Conservation (phyloP, 2,888 invertebrate genomes). For the Dryomyza anilis region DNA sequence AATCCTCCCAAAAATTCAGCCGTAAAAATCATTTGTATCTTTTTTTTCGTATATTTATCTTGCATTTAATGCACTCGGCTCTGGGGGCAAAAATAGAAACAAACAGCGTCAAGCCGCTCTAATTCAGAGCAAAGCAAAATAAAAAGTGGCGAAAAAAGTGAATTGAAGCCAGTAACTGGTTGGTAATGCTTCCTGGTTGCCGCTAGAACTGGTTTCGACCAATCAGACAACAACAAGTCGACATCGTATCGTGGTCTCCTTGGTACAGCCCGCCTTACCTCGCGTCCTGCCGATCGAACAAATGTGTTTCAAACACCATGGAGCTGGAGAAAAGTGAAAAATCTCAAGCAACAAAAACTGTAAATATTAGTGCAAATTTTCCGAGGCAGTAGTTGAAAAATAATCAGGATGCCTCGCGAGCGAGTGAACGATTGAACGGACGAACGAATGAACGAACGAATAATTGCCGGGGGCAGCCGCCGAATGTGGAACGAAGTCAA, state of each 20-base stretch:
- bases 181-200: conserved; percentile 17
- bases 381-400: neutral
- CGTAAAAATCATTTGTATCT: neutral
- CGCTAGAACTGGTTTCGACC: conserved; percentile 20
- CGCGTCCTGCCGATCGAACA: too few species aligned
- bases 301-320: too few species aligned
- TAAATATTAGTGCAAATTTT: neutral
- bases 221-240: conserved; percentile 3
- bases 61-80: too few species aligned
- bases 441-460: too few species aligned
- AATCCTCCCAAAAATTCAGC: neutral
- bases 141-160: too few species aligned
- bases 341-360: neutral
- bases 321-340: conserved; percentile 3
- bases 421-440: too few species aligned
- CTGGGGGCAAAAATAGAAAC: conserved; percentile 1
- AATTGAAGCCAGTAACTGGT: conserved; percentile 2
- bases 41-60: too few species aligned
- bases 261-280: too few species aligned
- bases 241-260: too few species aligned
- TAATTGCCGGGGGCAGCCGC: too few species aligned
- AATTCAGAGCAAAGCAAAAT: conserved; percentile 19
- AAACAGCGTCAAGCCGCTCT: conserved; percentile 22
- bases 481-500: too few species aligned
- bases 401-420: conserved; percentile 5